A percentile compares a stretch with the other conserved stretches of the same genome.
phyloP scores from a whole-genome alignment of 2,113 vertebrate species.

The Pagrus major region DNA sequence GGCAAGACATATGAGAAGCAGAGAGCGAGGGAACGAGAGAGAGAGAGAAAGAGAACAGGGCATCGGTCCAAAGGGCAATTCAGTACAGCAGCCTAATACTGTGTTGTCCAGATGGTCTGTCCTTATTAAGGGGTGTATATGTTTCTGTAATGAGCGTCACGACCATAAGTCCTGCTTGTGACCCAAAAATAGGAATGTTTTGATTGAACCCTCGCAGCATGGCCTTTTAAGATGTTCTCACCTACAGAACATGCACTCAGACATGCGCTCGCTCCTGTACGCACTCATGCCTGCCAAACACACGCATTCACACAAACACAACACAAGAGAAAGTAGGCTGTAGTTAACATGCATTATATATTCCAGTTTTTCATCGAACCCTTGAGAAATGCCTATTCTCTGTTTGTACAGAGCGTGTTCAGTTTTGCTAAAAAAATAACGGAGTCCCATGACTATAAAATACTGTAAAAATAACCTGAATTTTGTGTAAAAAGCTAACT shows the following conservation, averaged over 20 bases:
- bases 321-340: not conserved
- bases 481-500: not conserved
- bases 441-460: not conserved
- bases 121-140: conserved; percentile 72
- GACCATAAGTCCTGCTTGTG: conserved; percentile 41
- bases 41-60: conserved; percentile 50
- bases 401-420: conserved; percentile 5
- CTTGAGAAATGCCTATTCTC: not conserved
- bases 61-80: conserved; percentile 67
- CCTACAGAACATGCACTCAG: not conserved
- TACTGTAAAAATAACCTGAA: conserved; percentile 15
- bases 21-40: conserved; percentile 30
- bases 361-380: conserved; percentile 7
- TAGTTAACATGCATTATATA: not conserved
- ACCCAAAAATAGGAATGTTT: conserved; percentile 54
- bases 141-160: conserved; percentile 64
- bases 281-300: too few relatives aligned
- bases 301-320: not conserved
- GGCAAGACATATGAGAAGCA: conserved; percentile 66
- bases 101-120: conserved; percentile 73
- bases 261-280: not conserved
- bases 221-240: conserved; percentile 31
- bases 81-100: conserved; percentile 61
- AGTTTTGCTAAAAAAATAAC: conserved; percentile 1
- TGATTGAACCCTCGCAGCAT: conserved; percentile 20